These are phyloP conservation scores for Eidolon helvum DNA, from an alignment of 2,113 vertebrate species.

Conservation along the genomic window DNA sequence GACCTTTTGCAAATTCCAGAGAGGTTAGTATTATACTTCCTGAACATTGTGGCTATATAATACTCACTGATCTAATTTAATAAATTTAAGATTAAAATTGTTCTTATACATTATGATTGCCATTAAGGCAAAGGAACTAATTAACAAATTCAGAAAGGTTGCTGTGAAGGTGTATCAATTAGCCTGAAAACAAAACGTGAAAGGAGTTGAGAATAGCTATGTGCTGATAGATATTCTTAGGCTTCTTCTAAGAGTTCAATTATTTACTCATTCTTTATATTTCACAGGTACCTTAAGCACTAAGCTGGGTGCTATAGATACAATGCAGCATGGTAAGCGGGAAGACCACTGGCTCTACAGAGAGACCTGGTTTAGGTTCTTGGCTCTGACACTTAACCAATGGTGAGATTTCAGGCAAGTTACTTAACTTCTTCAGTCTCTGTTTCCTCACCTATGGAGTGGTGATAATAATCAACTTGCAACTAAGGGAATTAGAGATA, in stretches of 20 bases:
- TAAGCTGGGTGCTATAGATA: not conserved
- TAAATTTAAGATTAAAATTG: constrained; percentile 25
- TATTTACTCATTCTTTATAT: not conserved
- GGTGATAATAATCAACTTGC: not conserved
- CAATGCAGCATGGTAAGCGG: not conserved
- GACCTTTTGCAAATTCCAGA: not conserved
- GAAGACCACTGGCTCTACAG: not conserved
- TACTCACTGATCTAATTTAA: not conserved
- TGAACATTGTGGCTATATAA: not conserved
- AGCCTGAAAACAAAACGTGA: not conserved
- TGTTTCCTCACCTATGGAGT: not conserved
- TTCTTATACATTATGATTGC: constrained; percentile 10
- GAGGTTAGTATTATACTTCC: not conserved
- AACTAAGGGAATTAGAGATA: not conserved
- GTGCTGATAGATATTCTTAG: not conserved
- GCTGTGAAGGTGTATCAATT: not conserved
- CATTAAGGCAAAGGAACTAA: constrained; percentile 29
- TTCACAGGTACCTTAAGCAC: not conserved
- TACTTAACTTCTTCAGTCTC: not conserved
- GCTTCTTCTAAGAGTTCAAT: not conserved
- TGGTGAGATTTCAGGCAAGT: not conserved
- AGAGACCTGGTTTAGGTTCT: not conserved
- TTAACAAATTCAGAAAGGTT: not conserved
- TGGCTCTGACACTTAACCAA: not conserved
- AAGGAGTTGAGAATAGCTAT: not conserved